Evolutionary conservation across 2,888 invertebrate species (phyloP).

Genomic region (Heliconius erato): DNA sequence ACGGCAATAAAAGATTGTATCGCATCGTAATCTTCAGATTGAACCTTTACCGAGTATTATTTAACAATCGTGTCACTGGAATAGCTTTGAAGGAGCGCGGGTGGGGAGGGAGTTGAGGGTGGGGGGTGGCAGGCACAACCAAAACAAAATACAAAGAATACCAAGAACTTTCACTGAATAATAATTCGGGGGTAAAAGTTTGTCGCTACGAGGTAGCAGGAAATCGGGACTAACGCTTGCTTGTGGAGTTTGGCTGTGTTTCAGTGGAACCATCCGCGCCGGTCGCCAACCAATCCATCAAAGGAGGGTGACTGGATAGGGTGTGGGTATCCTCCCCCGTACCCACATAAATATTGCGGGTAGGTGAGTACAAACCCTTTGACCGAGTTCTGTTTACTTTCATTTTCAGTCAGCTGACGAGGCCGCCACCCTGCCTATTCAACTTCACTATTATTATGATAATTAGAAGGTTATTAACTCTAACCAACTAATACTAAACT

Average conservation of each 20-base stretch:
- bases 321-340: conserved; percentile 78
- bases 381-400: conserved; percentile 87
- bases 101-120: conserved; percentile 56
- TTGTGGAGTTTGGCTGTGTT: conserved; percentile 77
- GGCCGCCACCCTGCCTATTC: conserved; percentile 76
- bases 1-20: conserved; percentile 44
- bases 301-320: conserved; percentile 82
- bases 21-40: conserved; percentile 52
- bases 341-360: conserved; percentile 86
- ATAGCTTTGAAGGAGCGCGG: conserved; percentile 63
- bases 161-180: conserved; percentile 81
- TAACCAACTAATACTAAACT: conserved; percentile 52
- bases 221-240: conserved; percentile 80
- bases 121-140: conserved; percentile 61
- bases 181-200: conserved; percentile 80
- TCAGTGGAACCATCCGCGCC: conserved; percentile 81
- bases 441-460: conserved; percentile 83
- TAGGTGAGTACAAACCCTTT: conserved; percentile 86
- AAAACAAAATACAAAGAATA: conserved; percentile 80
- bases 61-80: conserved; percentile 66
- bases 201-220: conserved; percentile 71
- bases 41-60: conserved; percentile 57
- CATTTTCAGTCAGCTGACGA: conserved; percentile 86
- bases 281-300: conserved; percentile 86
- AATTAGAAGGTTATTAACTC: conserved; percentile 81